Base-by-base conservation (phyloP, 2,797 vertebrate genomes). In the Tangara arthus region DNA sequence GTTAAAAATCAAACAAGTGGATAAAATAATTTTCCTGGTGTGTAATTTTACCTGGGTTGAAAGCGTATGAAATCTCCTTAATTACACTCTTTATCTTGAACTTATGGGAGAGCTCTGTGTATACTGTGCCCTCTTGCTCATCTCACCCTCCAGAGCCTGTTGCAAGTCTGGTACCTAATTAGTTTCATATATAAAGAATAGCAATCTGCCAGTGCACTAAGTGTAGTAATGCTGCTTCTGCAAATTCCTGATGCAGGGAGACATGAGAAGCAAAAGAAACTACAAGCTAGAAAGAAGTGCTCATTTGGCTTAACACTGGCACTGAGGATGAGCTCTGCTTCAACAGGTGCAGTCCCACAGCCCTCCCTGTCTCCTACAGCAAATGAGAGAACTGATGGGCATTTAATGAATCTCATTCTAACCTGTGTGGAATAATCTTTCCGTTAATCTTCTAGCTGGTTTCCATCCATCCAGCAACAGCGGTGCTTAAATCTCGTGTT, bases 401-500 rank as follows among this genome's bases (percentile, higher is more conserved):
- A 73, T 94, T 97, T 97, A 96, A 97, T 97, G 96, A 96, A 94
- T 92, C 91, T 96, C 94, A 57, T 81, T 91, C 71, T 93, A 97
- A 96, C 94, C 96, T 97, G 94, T 79, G 92, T 94, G 95, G 95
- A 96, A 97, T 96, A 97, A 96, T 97, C 91, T 94, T 96, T 57
- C 88, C 3, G 9, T 92, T 97, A 95, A 97, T 96, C 94, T 97
- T 90, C 84, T 94, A 60, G 90, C 91, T 81, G 82, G 75, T 95
- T 96, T 94, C 91, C 82, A 96, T 96, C 94, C 95, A 93, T 96
- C 96, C 73, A 94, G 89, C 83, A 94, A 87, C 93, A 87, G 92
- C 42, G 9, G 89, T 90, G 81, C 93, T 98, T 98, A 98, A 97
- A 97, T 97, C 96, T 98, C 98, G 79, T 96, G 95, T 96, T 97